phyloP scores from a whole-genome alignment of 2,888 invertebrate genomes.

The Torymus auratus region DNA sequence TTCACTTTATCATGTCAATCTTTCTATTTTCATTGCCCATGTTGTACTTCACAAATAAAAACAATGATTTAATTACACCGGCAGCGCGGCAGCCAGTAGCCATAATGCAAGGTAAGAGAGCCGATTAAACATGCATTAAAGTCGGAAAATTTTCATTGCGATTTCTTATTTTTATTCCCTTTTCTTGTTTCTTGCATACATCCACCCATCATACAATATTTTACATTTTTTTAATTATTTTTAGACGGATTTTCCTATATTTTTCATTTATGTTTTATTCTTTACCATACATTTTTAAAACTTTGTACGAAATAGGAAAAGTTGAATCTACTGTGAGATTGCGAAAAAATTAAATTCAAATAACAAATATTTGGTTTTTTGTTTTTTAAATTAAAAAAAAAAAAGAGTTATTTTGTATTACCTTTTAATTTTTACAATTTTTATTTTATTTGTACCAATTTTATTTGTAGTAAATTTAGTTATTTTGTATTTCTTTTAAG shows the following conservation, averaged over 20 bases:
- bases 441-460: conserved; percentile 6
- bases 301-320: neutral
- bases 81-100: conserved; percentile 77
- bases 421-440: conserved; percentile 6
- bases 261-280: conserved; percentile 20
- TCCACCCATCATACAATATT: conserved; percentile 61
- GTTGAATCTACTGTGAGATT: neutral
- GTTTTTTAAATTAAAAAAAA: neutral
- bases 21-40: conserved; percentile 63
- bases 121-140: conserved; percentile 75
- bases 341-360: conserved; percentile 4
- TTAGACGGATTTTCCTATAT: conserved; percentile 9
- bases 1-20: conserved; percentile 61
- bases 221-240: conserved; percentile 36
- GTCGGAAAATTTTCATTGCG: conserved; percentile 74
- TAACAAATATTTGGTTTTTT: neutral
- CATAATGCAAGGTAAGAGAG: conserved; percentile 76
- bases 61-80: conserved; percentile 77
- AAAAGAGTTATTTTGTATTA: too few species aligned
- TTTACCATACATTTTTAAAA: conserved; percentile 2
- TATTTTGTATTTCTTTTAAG: conserved; percentile 16
- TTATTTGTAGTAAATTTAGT: neutral
- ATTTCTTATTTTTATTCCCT: conserved; percentile 70
- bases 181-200: conserved; percentile 65
- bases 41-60: conserved; percentile 74